phyloP scores from a whole-genome alignment of 2,797 vertebrate species.

The Phoxinus dragarum region DNA sequence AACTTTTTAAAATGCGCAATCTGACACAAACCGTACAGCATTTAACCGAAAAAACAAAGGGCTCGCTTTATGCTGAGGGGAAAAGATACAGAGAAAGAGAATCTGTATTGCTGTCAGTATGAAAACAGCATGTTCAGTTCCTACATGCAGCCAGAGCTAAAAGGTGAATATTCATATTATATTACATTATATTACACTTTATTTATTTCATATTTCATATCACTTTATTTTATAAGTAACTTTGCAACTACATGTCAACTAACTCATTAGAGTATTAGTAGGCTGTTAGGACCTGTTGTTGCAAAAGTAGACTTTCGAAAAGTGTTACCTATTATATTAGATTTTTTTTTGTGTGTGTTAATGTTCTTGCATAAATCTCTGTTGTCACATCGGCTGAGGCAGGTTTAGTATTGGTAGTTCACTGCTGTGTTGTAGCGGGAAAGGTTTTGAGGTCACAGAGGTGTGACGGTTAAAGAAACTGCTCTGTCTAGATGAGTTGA shows the following conservation, averaged over 20 bases:
- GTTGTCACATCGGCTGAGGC: not conserved
- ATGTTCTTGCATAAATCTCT: not conserved
- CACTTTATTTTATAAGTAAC: not conserved
- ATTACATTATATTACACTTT: not conserved
- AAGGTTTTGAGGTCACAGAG: not conserved
- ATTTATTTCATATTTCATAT: not conserved
- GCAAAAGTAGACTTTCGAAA: not conserved
- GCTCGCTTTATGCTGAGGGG: constrained; percentile 39
- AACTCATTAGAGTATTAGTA: not conserved
- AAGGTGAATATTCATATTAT: constrained; percentile 42
- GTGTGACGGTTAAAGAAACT: constrained; percentile 33
- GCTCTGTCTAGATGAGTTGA: not conserved
- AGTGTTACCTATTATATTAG: not conserved
- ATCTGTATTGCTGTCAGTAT: constrained; percentile 63
- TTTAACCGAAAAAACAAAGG: not conserved
- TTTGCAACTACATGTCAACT: not conserved
- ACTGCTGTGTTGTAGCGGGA: not conserved
- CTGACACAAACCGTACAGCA: not conserved
- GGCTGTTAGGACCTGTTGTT: not conserved
- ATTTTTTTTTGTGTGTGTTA: not conserved
- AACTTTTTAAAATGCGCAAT: constrained; percentile 10
- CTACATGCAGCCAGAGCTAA: not conserved
- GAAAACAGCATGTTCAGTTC: constrained; percentile 51
- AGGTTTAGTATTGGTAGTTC: not conserved
- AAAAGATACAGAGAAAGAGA: not conserved